phyloP scores from a whole-genome alignment of 2,113 vertebrate species.

The Ahaetulla prasina region DNA sequence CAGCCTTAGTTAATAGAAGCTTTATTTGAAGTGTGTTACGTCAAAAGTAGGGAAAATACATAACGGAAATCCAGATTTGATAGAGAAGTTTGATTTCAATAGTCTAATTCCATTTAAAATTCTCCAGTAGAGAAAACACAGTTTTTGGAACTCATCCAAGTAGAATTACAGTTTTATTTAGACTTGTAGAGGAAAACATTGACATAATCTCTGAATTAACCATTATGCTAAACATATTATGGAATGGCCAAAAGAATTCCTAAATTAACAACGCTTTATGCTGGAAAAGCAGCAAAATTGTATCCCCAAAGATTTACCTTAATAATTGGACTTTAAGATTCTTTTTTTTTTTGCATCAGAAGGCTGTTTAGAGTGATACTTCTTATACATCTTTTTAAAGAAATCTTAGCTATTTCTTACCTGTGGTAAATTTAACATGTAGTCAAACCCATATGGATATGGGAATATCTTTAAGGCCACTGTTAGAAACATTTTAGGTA shows the following conservation, averaged over 20 bases:
- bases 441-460: not conserved
- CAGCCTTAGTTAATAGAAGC: slow-evolving; percentile 71
- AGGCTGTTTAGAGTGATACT: not conserved
- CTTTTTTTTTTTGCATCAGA: not conserved
- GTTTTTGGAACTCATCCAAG: slow-evolving; percentile 7
- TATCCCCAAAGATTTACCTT: not conserved
- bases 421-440: not conserved
- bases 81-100: slow-evolving; percentile 47
- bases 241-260: not conserved
- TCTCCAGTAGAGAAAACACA: not conserved
- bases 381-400: not conserved
- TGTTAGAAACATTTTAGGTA: not conserved
- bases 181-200: not conserved
- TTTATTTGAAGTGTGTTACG: slow-evolving; percentile 68
- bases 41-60: slow-evolving; percentile 46
- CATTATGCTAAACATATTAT: not conserved
- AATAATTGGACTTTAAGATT: not conserved
- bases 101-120: slow-evolving; percentile 45
- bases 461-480: not conserved
- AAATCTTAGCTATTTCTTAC: not conserved
- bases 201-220: not conserved
- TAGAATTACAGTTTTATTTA: slow-evolving; percentile 4
- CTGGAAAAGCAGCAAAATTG: not conserved
- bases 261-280: not conserved
- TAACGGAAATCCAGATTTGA: slow-evolving; percentile 43